phyloP scores from a whole-genome alignment of 2,888 invertebrate genomes.

The Pocota personata region DNA sequence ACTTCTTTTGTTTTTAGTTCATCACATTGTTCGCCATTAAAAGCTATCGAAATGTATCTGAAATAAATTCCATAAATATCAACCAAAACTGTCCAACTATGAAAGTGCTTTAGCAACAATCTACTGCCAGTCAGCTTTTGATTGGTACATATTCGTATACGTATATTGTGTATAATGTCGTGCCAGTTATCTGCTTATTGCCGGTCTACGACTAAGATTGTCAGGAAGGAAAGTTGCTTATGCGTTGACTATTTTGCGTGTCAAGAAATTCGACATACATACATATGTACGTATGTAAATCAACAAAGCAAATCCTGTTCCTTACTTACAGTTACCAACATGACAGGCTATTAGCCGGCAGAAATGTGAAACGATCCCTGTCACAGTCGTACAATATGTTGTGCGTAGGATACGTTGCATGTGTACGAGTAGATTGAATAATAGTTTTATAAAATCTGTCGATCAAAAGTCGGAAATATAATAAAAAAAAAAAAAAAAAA shows the following conservation, averaged over 20 bases:
- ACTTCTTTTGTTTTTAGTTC: background rate
- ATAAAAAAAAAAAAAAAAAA: background rate
- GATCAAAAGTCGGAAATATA: constrained; percentile 37
- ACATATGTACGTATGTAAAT: constrained; percentile 34
- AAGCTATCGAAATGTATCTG: background rate
- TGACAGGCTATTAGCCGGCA: constrained; percentile 47
- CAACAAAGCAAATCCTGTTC: constrained; percentile 44
- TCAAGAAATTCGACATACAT: constrained; percentile 27
- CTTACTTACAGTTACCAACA: constrained; percentile 27
- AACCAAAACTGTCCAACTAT: constrained; percentile 8
- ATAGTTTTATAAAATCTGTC: constrained; percentile 26
- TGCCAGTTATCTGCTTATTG: constrained; percentile 29
- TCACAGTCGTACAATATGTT: background rate
- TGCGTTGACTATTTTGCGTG: constrained; percentile 48
- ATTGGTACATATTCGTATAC: no score
- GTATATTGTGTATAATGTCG: constrained; percentile 17
- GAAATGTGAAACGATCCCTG: constrained; percentile 22
- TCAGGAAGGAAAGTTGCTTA: constrained; percentile 37
- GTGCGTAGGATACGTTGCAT: constrained; percentile 13
- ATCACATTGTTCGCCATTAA: background rate
- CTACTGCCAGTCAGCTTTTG: constrained; percentile 12
- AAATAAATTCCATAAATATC: constrained; percentile 8
- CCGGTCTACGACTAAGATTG: constrained; percentile 9
- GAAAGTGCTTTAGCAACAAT: background rate
- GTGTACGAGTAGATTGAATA: constrained; percentile 36